Percentiles rank a stretch among this genome's conserved stretches.
These are phyloP conservation scores for Chlorodrepanis virens DNA, from an alignment of 2,113 vertebrate species.

Conservation along the genomic window DNA sequence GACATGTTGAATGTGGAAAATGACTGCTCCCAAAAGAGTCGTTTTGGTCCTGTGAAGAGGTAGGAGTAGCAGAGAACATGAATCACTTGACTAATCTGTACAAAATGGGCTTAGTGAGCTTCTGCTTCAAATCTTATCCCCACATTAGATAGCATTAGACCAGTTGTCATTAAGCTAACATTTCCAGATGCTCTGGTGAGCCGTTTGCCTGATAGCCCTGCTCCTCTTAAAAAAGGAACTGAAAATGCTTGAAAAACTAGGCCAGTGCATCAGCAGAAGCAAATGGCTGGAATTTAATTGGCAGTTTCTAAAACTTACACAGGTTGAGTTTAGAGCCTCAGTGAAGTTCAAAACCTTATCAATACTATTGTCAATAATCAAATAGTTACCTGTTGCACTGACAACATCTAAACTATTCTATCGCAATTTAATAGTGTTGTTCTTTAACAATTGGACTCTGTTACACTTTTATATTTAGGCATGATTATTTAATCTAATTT, in stretches of 20 bases:
- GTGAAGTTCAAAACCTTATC: neutral
- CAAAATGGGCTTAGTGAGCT: neutral
- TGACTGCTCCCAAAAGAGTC: neutral
- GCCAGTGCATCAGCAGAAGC: neutral
- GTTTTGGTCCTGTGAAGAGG: neutral
- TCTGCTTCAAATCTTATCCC: conserved; percentile 9
- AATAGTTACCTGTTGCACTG: conserved; percentile 48
- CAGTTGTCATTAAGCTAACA: conserved; percentile 1
- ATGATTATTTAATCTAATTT: conserved; percentile 78
- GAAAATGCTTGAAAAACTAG: neutral
- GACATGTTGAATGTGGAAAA: neutral
- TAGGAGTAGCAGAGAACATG: neutral
- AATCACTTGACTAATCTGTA: conserved; percentile 11
- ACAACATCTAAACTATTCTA: conserved; percentile 29
- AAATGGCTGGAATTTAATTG: neutral
- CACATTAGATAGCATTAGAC: neutral
- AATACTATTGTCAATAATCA: neutral
- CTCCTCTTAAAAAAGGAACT: neutral
- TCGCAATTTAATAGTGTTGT: conserved; percentile 62
- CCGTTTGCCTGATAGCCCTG: neutral
- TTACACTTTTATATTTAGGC: conserved; percentile 69
- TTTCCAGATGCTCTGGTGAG: neutral
- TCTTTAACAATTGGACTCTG: conserved; percentile 68
- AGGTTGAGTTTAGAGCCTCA: neutral
- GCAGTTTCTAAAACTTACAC: neutral